Base-by-base conservation (phyloP, 2,113 vertebrate genomes). In the Microtus ochrogaster region DNA sequence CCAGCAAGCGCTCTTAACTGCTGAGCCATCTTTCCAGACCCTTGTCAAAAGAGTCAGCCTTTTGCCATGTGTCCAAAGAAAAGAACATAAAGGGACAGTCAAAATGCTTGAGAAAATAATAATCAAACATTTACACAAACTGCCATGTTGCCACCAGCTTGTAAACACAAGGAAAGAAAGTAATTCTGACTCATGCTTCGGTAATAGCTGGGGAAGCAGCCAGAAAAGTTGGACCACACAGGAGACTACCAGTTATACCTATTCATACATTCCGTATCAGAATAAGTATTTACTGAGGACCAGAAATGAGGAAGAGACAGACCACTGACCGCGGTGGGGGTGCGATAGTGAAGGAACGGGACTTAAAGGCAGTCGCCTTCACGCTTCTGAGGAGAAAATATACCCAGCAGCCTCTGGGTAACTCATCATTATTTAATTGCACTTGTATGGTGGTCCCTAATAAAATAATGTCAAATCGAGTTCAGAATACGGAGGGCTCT, bases 41-140 rank as follows among this genome's bases (percentile, higher is more conserved):
- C 58, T 47, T 55, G 94, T 74, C 47, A 77, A 52, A 94, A 94
- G 76, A 76, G 55, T 89, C 70, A 49, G 65, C 52, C 28, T 47
- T 55, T 19, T 58, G 55, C 17, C 55, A 58, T 58, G 10, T 61
- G 33, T 30, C 22, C 26, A 55, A 44, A 70, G 76, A 65, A 24
- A 76, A 39, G 41, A 86, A 84, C 52, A 81, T 63, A 91, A 87
- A 39, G 17, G 22, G 73, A 11, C 39, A 49, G 33, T 52, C n/a
- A 47, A 93, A 76, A 73, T 63, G 58, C 28, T 26, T 81, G 39
- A 72, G 55, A 84, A 85, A 77, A 55, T 44, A 47, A 82, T 39
- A 21, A 68, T 28, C 76, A 83, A 92, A 74, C 17, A 28, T 36
- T 30, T 82, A 93, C 73, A 74, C 73, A 68, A 92, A 79, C n/a